Conservation (phyloP, 2,113 vertebrate species). For the Todiramphus chloris region DNA sequence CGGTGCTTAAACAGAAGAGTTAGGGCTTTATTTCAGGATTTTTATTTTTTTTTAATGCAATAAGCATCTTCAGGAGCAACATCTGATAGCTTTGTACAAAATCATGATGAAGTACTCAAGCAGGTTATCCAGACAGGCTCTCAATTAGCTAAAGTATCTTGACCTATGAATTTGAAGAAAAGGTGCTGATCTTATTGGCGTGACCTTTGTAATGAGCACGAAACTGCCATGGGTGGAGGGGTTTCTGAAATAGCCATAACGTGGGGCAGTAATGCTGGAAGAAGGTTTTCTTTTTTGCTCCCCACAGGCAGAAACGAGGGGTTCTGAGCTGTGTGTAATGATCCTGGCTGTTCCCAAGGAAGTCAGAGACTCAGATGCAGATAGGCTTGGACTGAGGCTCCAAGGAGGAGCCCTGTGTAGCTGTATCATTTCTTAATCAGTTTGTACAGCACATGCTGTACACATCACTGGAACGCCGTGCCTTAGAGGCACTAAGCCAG, state of each 20-base stretch:
- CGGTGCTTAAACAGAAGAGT: conserved; percentile 62
- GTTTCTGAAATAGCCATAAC: conserved; percentile 30
- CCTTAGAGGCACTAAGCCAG: background rate
- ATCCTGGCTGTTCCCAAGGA: conserved; percentile 27
- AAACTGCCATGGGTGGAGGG: conserved; percentile 42
- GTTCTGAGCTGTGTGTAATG: conserved; percentile 46
- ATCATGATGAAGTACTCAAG: conserved; percentile 44
- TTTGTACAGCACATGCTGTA: background rate
- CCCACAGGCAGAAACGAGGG: background rate
- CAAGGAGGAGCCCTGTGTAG: background rate
- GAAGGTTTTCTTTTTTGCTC: conserved; percentile 42
- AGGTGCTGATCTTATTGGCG: conserved; percentile 24
- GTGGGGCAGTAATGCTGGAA: conserved; percentile 59
- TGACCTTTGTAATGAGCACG: conserved; percentile 66
- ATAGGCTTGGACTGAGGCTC: too few species aligned
- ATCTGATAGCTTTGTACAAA: conserved; percentile 61
- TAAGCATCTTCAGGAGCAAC: conserved; percentile 58
- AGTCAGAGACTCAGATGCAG: background rate
- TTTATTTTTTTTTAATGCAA: conserved; percentile 10
- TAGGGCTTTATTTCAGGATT: conserved; percentile 8
- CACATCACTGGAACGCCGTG: background rate
- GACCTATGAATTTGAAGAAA: conserved; percentile 72
- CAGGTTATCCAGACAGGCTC: conserved; percentile 44
- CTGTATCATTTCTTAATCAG: background rate
- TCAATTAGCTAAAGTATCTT: conserved; percentile 66